These are phyloP conservation scores for Rattus norvegicus DNA, from an alignment of 2,113 vertebrate genomes.

Conservation along the genomic window GRCr8 NC_086020.1:141884001-141884500, in stretches of 20 bases:
- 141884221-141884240: neutral
- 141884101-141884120: conserved; percentile 56
- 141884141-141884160: conserved; percentile 38
- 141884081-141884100: conserved; percentile 47
- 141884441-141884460: neutral
- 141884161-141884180: neutral
- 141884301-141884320: neutral
- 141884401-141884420: neutral
- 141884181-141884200: neutral
- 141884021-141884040: neutral
- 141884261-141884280: neutral
- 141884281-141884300: neutral
- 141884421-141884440: neutral
- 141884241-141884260: neutral
- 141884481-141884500: neutral
- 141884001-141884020: conserved; percentile 49
- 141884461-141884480: neutral
- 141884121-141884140: conserved; percentile 64
- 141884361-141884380: neutral
- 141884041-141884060: neutral
- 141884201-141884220: neutral
- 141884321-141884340: neutral
- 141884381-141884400: neutral
- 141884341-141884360: neutral
- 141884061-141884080: conserved; percentile 60